A percentile compares a stretch with the other conserved stretches of the same genome.
phyloP scores from a whole-genome alignment of 2,113 vertebrate species.

The Podarcis cretensis region DNA sequence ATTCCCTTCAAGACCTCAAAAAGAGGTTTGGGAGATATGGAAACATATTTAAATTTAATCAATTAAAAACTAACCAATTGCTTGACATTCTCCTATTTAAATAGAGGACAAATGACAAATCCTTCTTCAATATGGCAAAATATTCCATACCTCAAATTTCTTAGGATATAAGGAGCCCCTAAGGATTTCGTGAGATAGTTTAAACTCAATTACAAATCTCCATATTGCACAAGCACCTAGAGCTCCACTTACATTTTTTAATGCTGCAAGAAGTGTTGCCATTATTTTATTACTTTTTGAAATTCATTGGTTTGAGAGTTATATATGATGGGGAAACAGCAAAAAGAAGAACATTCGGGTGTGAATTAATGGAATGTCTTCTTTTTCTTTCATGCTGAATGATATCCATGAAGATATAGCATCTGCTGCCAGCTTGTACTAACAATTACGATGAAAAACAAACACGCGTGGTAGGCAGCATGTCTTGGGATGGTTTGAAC shows the following conservation, averaged over 20 bases:
- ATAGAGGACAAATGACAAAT: background rate
- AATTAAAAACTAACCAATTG: background rate
- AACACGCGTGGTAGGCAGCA: constrained; percentile 69
- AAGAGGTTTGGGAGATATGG: background rate
- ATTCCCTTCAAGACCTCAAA: background rate
- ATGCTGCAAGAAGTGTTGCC: background rate
- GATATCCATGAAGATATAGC: constrained; percentile 56
- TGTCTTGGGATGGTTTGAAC: constrained; percentile 78
- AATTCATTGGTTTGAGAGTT: constrained; percentile 10
- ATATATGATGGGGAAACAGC: constrained; percentile 24
- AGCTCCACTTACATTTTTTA: background rate
- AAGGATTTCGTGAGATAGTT: background rate
- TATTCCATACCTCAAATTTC: background rate
- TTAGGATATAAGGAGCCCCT: background rate
- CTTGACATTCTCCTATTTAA: background rate
- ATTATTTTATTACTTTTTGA: background rate
- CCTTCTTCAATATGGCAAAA: background rate
- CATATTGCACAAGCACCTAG: background rate
- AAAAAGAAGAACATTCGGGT: constrained; percentile 35
- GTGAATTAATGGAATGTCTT: constrained; percentile 45
- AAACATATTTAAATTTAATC: background rate
- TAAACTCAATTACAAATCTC: background rate
- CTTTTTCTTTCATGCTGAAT: constrained; percentile 67
- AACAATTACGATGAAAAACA: constrained; percentile 76
- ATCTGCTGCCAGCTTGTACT: constrained; percentile 75